Conservation (phyloP, 2,888 invertebrate species). For the Tuberolachnus salignus region DNA sequence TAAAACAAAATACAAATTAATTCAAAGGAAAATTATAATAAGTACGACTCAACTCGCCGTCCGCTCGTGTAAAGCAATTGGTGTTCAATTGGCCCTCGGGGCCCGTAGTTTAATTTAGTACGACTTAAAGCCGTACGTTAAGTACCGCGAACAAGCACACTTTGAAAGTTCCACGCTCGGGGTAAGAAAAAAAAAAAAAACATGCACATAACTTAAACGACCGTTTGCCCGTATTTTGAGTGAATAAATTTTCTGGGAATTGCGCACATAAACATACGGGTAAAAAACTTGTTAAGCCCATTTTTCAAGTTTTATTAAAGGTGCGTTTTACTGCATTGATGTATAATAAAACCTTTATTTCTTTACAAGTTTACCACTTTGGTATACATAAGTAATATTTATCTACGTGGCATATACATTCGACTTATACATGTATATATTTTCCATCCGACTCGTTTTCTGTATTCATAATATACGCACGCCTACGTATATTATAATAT, state of each 20-base stretch:
- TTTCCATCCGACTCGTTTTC: not conserved
- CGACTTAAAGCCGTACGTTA: slow-evolving; percentile 9
- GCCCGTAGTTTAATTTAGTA: slow-evolving; percentile 14
- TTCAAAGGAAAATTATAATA: no score
- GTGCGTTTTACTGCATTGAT: slow-evolving; percentile 35
- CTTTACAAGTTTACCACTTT: slow-evolving; percentile 18
- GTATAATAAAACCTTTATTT: slow-evolving; percentile 49
- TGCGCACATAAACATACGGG: not conserved
- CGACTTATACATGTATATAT: not conserved
- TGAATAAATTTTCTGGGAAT: slow-evolving; percentile 29
- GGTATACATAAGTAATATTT: not conserved
- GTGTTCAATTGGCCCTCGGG: slow-evolving; percentile 31
- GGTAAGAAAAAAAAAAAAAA: not conserved
- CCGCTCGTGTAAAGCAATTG: not conserved
- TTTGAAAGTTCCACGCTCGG: slow-evolving; percentile 32
- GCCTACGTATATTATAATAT: not conserved
- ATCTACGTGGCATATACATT: not conserved
- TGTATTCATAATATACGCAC: not conserved
- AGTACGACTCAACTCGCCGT: no score
- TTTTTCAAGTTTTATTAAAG: slow-evolving; percentile 44
- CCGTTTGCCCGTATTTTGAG: not conserved
- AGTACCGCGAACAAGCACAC: not conserved
- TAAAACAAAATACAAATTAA: no score
- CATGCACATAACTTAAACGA: not conserved
- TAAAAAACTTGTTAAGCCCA: slow-evolving; percentile 35